Evolutionary conservation across 2,797 vertebrate species (phyloP), one percentile per base, ranked within the genome.

Genomic region (Sebastes goodei): DNA sequence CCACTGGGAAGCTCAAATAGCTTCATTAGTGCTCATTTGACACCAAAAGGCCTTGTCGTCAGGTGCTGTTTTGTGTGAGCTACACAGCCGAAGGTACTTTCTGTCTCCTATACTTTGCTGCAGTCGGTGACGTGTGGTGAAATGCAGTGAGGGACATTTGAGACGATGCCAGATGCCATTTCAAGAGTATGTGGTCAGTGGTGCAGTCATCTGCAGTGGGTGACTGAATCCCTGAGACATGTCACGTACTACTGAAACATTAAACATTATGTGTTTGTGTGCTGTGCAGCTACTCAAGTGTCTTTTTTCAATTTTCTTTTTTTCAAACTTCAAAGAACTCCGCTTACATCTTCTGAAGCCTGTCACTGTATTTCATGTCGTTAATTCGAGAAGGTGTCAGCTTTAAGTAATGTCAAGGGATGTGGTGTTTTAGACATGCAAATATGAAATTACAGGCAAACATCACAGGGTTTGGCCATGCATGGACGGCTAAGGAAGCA

Each of bases 81-180:
- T 82, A 81, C 75, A 76, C 75, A 82, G 82, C 77, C 67, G 67
- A 81, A 80, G 88, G 17, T 42, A 21, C 61, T 76, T 23, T 83
- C 75, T 66, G 75, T 68, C 72, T 79, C 10, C 25, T 71, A 49
- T 68, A 23, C 74, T 75, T 60, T 64, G 63, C 67, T 67, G 64
- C 49, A 67, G 77, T 67, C 59, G 29, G 35, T 78, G 85, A 81
- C 7, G 52, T 85, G 80, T 60, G 57, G 62, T 76, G 70, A 78
- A 90, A 82, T 63, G 71, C 82, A 65, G 65, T 7, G 70, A 78
- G 25, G 57, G 90, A 93, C 77, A 94, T 91, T 83, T 74, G 89
- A 93, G 94, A 91, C 81, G 85, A 75, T 71, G 74, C 66, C 62
- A 85, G 53, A 89, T 92, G 81, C 84, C 85, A 88, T 91, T 90